Conservation (phyloP, 2,797 vertebrate genomes). For the Perodicticus potto region DNA sequence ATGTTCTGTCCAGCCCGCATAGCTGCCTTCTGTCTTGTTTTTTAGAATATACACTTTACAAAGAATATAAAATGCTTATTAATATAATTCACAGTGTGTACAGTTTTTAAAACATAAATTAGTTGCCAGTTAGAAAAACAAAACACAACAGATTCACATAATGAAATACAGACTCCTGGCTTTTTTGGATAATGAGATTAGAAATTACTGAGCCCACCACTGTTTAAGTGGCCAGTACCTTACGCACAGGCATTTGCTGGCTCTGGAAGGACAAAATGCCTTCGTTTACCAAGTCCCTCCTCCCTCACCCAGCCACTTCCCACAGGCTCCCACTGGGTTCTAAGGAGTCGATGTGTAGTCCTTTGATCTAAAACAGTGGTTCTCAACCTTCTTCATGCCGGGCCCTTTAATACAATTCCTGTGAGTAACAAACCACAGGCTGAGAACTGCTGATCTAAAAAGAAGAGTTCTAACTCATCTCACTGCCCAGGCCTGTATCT, state of each 20-base stretch:
- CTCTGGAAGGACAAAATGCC: neutral
- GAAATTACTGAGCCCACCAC: neutral
- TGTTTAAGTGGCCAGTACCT: neutral
- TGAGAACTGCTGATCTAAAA: neutral
- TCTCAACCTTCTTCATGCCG: no score
- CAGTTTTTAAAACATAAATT: conserved; percentile 16
- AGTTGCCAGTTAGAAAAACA: neutral
- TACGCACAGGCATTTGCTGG: neutral
- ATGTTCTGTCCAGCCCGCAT: neutral
- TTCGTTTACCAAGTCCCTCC: no score
- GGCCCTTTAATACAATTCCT: no score
- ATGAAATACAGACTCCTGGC: neutral
- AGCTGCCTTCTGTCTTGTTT: neutral
- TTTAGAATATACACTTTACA: neutral
- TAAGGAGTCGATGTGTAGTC: no score
- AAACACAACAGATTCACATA: neutral
- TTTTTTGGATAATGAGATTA: neutral
- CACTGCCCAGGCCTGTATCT: neutral
- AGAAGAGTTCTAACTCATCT: neutral
- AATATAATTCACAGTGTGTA: neutral
- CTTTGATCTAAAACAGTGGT: neutral
- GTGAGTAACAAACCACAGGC: no score
- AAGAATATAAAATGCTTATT: neutral
- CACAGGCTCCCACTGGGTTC: neutral
- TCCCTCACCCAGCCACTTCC: neutral